Evolutionary conservation across 1,140 invertebrate species (phyloP), one percentile per base, ranked within the genome.

Genomic region (Psilanteris sp.): DNA sequence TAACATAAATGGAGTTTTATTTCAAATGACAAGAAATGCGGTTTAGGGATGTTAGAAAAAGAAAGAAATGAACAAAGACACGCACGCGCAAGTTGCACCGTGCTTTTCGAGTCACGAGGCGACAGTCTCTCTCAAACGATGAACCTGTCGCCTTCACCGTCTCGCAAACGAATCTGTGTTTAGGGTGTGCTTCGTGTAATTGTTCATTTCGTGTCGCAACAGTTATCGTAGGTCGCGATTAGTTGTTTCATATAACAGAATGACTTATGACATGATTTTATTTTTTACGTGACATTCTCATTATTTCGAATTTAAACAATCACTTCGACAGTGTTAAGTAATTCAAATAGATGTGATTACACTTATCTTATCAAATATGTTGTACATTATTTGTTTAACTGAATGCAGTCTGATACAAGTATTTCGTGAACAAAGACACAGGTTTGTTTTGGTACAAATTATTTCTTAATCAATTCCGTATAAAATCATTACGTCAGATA

Each of bases 51-150:
- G 68, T 50, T 72, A 57, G 70, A 55, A 74, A 73, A 74, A 74
- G 39, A 62, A 61, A 44, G 55, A 71, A 74, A 66, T 41, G 57
- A 61, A 52, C 64, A 66, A 59, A 39, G 50, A 39, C n/a, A 62
- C 76, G 76, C 77, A 78, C 55, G 76, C 76, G 70, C 76, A 29
- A 48, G 41, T 41, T 61, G 32, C 7, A 50, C 36, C 55, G 66
- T 68, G 66, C 64, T 78, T 75, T 74, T 78, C 66, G 66, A 67
- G 77, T 71, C 71, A 78, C 77, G 71, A 74, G 71, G 77, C 71
- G 66, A 66, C 77, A 73, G 70, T 78, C 71, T 71, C 71, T 61
- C 77, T 67, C 29, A 78, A 78, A 78, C 77, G 66, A 44, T 70
- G 62, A 78, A 78, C 75, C 71, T n/a, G n/a, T 68, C 71, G 55